Evolutionary conservation across 2,888 invertebrate species (phyloP), one percentile per base, ranked within the genome.

Genomic region (Rhagonycha fulva): DNA sequence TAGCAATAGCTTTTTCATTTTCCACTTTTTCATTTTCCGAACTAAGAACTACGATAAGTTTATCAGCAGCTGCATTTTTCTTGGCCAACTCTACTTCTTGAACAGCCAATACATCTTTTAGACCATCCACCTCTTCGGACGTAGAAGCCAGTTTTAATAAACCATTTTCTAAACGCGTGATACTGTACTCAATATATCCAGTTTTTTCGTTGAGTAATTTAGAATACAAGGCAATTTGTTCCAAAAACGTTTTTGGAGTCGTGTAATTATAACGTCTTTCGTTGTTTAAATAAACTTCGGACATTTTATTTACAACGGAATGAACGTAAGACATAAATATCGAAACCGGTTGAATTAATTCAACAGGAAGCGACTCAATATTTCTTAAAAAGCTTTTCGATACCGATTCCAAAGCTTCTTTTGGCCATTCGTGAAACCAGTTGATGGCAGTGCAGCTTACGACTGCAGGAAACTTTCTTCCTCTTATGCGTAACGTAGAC

Each of bases 361-460:
- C 83, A 19, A 81, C 94, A 81, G 94, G 93, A 72, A 98, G 88
- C 12, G 93, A 90, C 76, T 93, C 92, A 14, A 95, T 92, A 86
- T 95, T 94, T 5, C 92, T 89, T 32, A 97, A 89, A 87, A 98
- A 98, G 77, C 94, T 90, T 80, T 90, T 90, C 12, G 97, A 96
- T 1, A 98, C 98, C 32, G 97, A 97, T 79, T 94, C 91, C 83
- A 98, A 89, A 30, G 98, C 98, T 85, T 97, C 95, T 84, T 92
- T 91, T 0, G 98, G 98, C 98, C 98, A 98, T 85, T 97, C 96
- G 86, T 98, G 97, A 88, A 98, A 98, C 98, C 98, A 98, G 87
- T 98, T 94, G 80, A 98, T 97, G 14, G 95, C 93, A 0, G 97
- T 96, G 85, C 97, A 97, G 88, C 96, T 98, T 14, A 96, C 95